phyloP scores from a whole-genome alignment of 2,113 vertebrate genomes.

The Tringa solitaria region DNA sequence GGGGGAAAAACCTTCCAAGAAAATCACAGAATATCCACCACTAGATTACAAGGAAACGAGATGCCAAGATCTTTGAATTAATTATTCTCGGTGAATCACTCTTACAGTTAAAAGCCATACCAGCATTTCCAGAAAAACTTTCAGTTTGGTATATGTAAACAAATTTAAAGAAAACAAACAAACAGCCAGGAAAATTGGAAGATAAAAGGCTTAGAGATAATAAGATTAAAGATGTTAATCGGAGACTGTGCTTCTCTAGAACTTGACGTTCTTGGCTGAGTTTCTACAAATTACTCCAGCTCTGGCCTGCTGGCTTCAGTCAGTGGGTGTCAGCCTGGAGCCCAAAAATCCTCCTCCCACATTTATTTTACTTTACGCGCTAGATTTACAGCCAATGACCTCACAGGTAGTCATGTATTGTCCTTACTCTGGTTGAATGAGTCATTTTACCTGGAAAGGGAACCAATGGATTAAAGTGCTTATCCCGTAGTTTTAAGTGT shows the following conservation, averaged over 20 bases:
- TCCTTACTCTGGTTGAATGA: neutral
- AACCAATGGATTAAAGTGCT: neutral
- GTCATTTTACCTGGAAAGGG: neutral
- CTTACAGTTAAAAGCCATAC: constrained; percentile 36
- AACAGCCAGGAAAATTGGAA: constrained; percentile 25
- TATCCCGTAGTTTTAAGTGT: neutral
- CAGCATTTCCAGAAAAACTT: constrained; percentile 58
- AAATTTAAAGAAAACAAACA: constrained; percentile 53
- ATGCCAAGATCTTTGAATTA: constrained; percentile 46
- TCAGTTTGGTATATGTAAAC: constrained; percentile 11
- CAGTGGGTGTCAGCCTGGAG: neutral
- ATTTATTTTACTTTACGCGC: neutral
- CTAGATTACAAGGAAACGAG: constrained; percentile 35
- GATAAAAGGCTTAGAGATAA: constrained; percentile 57
- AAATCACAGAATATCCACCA: constrained; percentile 39
- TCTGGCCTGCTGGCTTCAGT: neutral
- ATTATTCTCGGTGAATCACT: constrained; percentile 52
- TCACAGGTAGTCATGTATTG: neutral
- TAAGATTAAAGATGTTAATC: constrained; percentile 27
- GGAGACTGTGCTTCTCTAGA: neutral
- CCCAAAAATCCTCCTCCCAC: neutral
- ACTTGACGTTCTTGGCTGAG: neutral
- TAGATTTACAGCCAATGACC: neutral
- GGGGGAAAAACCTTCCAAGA: constrained; percentile 39
- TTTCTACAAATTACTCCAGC: neutral